Conservation (phyloP, 2,797 vertebrate species). For the Decapterus maruadsi region DNA sequence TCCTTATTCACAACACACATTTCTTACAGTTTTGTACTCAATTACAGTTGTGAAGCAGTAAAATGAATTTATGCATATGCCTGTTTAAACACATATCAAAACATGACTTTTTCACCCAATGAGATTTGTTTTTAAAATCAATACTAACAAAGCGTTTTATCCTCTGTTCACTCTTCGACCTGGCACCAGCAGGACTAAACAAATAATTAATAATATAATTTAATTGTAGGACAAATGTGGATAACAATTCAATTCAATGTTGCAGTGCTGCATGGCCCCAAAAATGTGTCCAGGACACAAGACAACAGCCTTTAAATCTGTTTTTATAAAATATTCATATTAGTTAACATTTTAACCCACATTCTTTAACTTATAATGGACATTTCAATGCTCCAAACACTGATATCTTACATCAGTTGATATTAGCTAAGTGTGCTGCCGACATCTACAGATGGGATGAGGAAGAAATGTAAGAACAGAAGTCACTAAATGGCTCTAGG, state of each 20-base stretch:
- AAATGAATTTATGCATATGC: conserved; percentile 53
- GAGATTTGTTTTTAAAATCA: conserved; percentile 34
- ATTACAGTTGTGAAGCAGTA: conserved; percentile 67
- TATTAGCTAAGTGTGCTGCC: conserved; percentile 65
- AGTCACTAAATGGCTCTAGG: conserved; percentile 68
- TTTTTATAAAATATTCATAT: conserved; percentile 48
- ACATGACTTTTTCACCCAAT: conserved; percentile 36
- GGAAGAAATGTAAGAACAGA: conserved; percentile 62
- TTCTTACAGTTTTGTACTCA: conserved; percentile 68
- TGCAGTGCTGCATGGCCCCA: neutral
- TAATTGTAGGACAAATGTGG: conserved; percentile 5
- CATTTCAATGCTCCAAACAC: conserved; percentile 28
- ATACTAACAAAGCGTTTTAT: conserved; percentile 37
- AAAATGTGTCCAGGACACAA: conserved; percentile 17
- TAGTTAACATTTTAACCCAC: conserved; percentile 11
- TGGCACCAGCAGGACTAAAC: conserved; percentile 43
- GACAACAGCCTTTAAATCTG: conserved; percentile 24
- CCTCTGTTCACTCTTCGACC: conserved; percentile 14
- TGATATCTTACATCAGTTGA: conserved; percentile 30
- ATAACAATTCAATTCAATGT: conserved; percentile 23
- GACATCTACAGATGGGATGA: conserved; percentile 43
- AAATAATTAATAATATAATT: conserved; percentile 19
- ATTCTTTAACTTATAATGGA: conserved; percentile 13
- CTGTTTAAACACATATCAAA: conserved; percentile 42
- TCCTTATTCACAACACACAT: conserved; percentile 80